These are phyloP conservation scores for Phrynosoma platyrhinos DNA, from an alignment of 2,113 vertebrate species.

Conservation along the genomic window DNA sequence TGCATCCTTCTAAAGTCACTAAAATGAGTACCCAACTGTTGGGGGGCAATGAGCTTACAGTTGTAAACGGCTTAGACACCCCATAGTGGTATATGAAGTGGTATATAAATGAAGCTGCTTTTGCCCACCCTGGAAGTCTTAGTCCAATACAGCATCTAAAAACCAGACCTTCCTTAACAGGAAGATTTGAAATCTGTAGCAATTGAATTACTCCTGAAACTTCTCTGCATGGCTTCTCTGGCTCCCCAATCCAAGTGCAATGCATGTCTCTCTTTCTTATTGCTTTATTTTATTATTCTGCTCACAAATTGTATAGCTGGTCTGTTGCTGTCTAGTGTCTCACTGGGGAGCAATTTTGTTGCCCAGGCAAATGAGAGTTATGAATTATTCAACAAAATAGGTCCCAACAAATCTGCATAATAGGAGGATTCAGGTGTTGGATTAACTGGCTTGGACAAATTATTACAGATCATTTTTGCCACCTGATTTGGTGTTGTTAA, in stretches of 20 bases:
- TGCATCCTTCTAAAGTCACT: no score
- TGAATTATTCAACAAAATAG: conserved; percentile 18
- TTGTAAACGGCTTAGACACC: no score
- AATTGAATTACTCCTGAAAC: not conserved
- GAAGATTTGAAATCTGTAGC: not conserved
- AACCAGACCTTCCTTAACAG: not conserved
- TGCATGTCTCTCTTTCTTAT: not conserved
- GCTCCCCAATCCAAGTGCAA: not conserved
- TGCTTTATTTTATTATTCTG: conserved; percentile 7
- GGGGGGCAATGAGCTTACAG: no score
- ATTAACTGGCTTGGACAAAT: conserved; percentile 18
- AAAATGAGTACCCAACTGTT: no score
- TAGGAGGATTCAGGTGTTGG: not conserved
- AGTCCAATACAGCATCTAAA: not conserved
- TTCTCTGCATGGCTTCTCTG: not conserved
- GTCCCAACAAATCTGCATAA: conserved; percentile 11
- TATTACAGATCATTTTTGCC: conserved; percentile 25
- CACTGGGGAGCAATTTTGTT: not conserved
- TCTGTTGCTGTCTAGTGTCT: not conserved
- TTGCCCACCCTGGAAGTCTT: no score
- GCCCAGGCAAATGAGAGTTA: conserved; percentile 2
- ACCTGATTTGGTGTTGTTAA: not conserved
- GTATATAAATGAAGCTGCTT: no score
- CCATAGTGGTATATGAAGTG: no score
- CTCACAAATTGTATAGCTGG: not conserved